Conservation (phyloP, 2,888 invertebrate species). For the Oscheius sp. region DNA sequence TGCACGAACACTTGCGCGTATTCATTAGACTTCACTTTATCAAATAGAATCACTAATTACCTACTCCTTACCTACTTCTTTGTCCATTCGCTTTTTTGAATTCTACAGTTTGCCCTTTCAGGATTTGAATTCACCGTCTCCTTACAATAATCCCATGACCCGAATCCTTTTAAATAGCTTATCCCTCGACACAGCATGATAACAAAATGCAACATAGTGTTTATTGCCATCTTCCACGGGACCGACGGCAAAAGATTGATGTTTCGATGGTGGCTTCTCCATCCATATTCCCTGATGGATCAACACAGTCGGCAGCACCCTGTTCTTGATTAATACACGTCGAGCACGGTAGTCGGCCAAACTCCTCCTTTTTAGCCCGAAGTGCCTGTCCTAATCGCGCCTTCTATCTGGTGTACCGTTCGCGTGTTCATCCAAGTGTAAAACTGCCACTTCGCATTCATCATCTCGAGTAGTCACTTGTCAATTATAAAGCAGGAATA, state of each 20-base stretch:
- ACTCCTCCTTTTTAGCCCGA: neutral
- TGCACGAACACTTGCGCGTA: slow-evolving; percentile 25
- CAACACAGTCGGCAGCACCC: slow-evolving; percentile 29
- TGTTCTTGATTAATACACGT: slow-evolving; percentile 31
- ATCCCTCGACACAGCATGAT: neutral
- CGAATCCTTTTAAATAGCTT: neutral
- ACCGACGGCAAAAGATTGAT: slow-evolving; percentile 30
- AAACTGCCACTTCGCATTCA: slow-evolving; percentile 32
- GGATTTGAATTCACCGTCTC: neutral
- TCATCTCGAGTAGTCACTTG: slow-evolving; percentile 26
- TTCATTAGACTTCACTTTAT: slow-evolving; percentile 22
- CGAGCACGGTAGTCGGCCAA: slow-evolving; percentile 17
- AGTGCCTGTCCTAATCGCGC: slow-evolving; percentile 18
- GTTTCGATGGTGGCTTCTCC: slow-evolving; percentile 22
- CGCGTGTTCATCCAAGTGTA: slow-evolving; percentile 34
- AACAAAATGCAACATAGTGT: slow-evolving; percentile 13
- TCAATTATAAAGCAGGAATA: neutral
- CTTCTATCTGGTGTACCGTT: slow-evolving; percentile 33
- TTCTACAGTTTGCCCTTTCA: neutral
- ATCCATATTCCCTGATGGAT: slow-evolving; percentile 32
- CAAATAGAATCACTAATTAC: slow-evolving; percentile 7
- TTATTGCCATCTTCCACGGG: slow-evolving; percentile 25
- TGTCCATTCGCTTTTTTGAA: neutral
- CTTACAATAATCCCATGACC: neutral
- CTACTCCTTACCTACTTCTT: neutral